Evolutionary conservation across 2,113 vertebrate genomes (phyloP).

Genomic region (Oryctolagus cuniculus): mOryCun1.1 NC_091448.1:3638501-3639000

Average conservation of each 20-base stretch:
- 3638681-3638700: no score
- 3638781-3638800: not conserved
- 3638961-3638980: not conserved
- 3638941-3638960: accelerated
- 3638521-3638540: not conserved
- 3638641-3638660: no score
- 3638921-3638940: not conserved
- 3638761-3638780: not conserved
- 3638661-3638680: no score
- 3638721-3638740: not conserved
- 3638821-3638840: conserved; percentile 25
- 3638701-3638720: not conserved
- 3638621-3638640: accelerated
- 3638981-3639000: not conserved
- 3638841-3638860: not conserved
- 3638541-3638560: not conserved
- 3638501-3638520: not conserved
- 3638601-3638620: accelerated
- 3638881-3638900: not conserved
- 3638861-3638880: accelerated
- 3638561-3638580: no score
- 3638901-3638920: accelerated
- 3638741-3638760: not conserved
- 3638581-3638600: no score
- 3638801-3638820: not conserved